A percentile compares a stretch with the other conserved stretches of the same genome.
These are phyloP conservation scores for Zalophus californianus DNA, from an alignment of 2,797 vertebrate genomes.

Conservation along the genomic window DNA sequence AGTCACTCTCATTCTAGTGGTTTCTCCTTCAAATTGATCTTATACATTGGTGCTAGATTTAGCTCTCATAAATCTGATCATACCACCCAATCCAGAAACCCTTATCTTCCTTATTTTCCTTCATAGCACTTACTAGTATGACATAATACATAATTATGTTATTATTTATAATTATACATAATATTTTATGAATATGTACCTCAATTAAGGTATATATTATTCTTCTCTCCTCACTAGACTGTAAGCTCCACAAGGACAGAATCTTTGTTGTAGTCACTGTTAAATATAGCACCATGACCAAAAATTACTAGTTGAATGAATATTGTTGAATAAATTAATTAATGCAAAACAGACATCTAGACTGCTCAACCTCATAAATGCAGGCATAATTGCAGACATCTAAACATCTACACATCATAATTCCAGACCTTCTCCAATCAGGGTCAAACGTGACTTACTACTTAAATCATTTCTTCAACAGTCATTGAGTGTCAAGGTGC, in stretches of 20 bases:
- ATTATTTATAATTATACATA: not conserved
- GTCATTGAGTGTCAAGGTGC: not conserved
- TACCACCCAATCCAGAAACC: slow-evolving; percentile 1
- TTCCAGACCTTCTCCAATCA: slow-evolving; percentile 11
- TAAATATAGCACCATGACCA: not conserved
- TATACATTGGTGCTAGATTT: not conserved
- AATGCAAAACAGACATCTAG: slow-evolving; percentile 25
- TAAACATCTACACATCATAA: slow-evolving; percentile 1
- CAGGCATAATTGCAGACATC: slow-evolving; percentile 38
- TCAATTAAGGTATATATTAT: not conserved
- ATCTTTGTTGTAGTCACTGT: not conserved
- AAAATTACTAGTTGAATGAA: slow-evolving; percentile 34
- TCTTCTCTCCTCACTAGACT: slow-evolving; percentile 13
- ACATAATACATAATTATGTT: not conserved
- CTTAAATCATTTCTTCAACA: slow-evolving; percentile 24
- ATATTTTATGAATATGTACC: not conserved
- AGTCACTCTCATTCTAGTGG: not conserved
- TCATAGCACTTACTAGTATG: not conserved
- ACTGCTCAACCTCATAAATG: slow-evolving; percentile 39
- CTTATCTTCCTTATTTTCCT: slow-evolving; percentile 30
- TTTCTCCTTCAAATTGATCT: slow-evolving; percentile 3
- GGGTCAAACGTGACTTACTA: not conserved
- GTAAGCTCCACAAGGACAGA: slow-evolving; percentile 13
- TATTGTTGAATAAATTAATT: slow-evolving; percentile 15
- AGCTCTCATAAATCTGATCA: slow-evolving; percentile 33